Conservation (phyloP, 2,888 invertebrate species). For the Hyles lineata region DNA sequence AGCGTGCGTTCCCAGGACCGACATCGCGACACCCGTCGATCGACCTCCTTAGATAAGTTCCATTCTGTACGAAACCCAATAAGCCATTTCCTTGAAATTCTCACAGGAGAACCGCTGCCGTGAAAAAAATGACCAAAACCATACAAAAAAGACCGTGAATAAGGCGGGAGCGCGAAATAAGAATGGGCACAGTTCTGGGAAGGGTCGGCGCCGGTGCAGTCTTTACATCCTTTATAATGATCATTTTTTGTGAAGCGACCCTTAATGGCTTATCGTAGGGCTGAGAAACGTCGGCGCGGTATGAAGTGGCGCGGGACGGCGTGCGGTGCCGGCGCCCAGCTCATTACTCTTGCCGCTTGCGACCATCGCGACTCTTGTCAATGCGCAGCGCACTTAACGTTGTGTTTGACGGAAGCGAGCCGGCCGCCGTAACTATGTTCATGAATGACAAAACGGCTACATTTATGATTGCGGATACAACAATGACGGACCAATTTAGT, state of each 20-base stretch:
- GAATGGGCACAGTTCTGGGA: conserved; percentile 82
- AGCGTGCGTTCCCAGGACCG: conserved; percentile 72
- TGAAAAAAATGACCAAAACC: conserved; percentile 75
- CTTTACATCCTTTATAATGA: conserved; percentile 82
- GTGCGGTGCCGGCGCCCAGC: conserved; percentile 14
- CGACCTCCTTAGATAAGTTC: conserved; percentile 72
- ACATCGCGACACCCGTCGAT: conserved; percentile 55
- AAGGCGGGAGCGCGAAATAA: conserved; percentile 83
- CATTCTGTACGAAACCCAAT: conserved; percentile 80
- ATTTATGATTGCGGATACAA: conserved; percentile 51
- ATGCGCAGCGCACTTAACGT: neutral
- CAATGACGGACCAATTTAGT: conserved; percentile 63
- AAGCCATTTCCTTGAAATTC: conserved; percentile 82
- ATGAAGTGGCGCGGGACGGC: conserved; percentile 28
- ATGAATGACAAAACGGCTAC: conserved; percentile 56
- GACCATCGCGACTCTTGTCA: neutral
- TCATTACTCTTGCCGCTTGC: conserved; percentile 2
- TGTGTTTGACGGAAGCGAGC: neutral
- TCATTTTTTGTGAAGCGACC: conserved; percentile 77
- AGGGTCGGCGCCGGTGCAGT: conserved; percentile 81
- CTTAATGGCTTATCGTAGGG: conserved; percentile 78
- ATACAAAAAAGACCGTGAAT: conserved; percentile 77
- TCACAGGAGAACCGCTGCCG: conserved; percentile 78
- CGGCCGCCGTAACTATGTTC: conserved; percentile 21
- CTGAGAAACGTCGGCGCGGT: conserved; percentile 60